Base-by-base conservation (phyloP, 1,140 invertebrate genomes). In the Battus philenor region DNA sequence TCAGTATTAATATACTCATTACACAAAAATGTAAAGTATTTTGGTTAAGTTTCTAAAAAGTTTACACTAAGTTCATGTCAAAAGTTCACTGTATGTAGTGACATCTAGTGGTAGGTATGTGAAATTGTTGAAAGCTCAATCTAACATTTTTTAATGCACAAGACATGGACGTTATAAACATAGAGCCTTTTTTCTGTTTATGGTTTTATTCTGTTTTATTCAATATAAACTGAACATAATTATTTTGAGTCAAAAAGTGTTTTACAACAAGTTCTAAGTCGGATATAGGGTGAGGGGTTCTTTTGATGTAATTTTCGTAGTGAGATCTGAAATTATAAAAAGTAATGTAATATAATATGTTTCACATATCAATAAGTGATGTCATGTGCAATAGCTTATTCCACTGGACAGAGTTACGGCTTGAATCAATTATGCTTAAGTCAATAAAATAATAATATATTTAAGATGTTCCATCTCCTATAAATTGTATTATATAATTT, bases 11-110 rank as follows among this genome's bases (percentile, higher is more conserved):
- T 58, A 59, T 59, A 60, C 64, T 61, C 52, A 69, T 66, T 59
- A 61, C 69, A 66, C 54, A 66, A 74, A 78, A 78, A 77, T 67
- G 63, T 77, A 56, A 79, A 69, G 59, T 80, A 78, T 78, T 83
- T 80, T 83, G 74, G 79, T 73, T 83, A 80, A 74, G 68, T 75
- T 78, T 67, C 67, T 75, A 67, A 51, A 62, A 80, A 83, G 68
- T 78, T 78, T 51, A 65, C 68, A 70, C 73, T 54, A 83, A 80
- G 76, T 83, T 80, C 76, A 83, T 71, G 79, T 83, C 79, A 83
- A 83, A 83, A 83, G 76, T 83, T 80, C 79, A 83, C 66, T 68
- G 54, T 56, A 46, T 45, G 33, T 47, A 39, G 11, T 55, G 69
- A 70, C 79, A 79, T 80, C 79, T 83, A 77, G 68, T 61, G 50